Base-by-base conservation (phyloP, 1,140 invertebrate species). In the Lanistes nyassanus region DNA sequence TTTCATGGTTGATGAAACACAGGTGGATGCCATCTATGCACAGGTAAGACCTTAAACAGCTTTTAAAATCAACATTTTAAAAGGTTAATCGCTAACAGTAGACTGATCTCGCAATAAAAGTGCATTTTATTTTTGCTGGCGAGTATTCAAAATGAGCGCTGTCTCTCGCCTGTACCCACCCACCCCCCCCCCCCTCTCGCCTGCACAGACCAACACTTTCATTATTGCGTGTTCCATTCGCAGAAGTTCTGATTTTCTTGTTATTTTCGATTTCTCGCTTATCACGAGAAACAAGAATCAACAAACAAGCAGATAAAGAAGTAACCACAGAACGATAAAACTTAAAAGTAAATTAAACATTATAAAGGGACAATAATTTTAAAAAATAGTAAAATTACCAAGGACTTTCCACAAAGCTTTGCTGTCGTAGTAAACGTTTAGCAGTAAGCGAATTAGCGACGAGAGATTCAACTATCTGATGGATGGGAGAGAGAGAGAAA, bases 1-100 rank as follows among this genome's bases (percentile, higher is more conserved):
- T 13, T 81, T 83, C 29, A 84, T 91, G 68, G 76, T 86, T 23
- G 85, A 90, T 69, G 71, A 80, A 42, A 76, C 72, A 47, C 55
- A 78, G 13, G 58, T 85, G 56, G 83, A 85, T 72, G 73, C 55
- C 23, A 77, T 82, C 9, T 85, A 85, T 65, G 47, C 72, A 60
- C 37, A 72, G 39, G 83, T 84, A 76, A 74, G 71, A 55, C 19
- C 11, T 34, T 26, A 16, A 16, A 29, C 6, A 2, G 19, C 4
- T 21, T 21, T 36, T 3, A 31, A 65, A 31, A 65, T 36, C 3
- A 13, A 3, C 11, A 62, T 2, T 11, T 9, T 9, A 62, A n/a
- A 3, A 62, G 34, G 4, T 2, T 11, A n/a, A 9, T 9, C 2
- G n/a, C 2, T 9, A 4, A 62, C n/a, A 62, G 0, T 13, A 4